A percentile compares a stretch with the other conserved stretches of the same genome.
phyloP scores from a whole-genome alignment of 2,113 vertebrate species.

The Pedetes capensis region DNA sequence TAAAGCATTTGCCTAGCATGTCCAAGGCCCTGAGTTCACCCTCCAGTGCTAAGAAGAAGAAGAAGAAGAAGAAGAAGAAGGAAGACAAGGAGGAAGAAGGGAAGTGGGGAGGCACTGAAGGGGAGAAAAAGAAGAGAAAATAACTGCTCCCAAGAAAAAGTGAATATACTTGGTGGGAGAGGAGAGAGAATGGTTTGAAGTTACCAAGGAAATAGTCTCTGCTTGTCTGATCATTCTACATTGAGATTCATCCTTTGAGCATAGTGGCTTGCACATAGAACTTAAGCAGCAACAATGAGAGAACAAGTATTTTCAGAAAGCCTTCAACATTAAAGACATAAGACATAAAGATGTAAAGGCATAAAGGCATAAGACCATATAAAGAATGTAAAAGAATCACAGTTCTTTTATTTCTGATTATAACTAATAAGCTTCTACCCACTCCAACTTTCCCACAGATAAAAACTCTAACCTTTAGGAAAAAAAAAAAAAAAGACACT shows the following conservation, averaged over 20 bases:
- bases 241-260: not conserved
- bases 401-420: not conserved
- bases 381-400: not conserved
- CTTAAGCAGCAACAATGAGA: not conserved
- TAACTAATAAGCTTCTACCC: not conserved
- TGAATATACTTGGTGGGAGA: not conserved
- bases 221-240: not conserved
- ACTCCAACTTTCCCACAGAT: not conserved
- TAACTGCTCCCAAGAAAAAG: not conserved
- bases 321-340: not conserved
- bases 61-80: too few species aligned
- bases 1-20: too few species aligned
- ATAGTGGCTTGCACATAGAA: not conserved
- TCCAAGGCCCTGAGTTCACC: too few species aligned
- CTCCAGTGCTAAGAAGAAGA: too few species aligned
- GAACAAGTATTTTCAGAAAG: not conserved
- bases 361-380: not conserved
- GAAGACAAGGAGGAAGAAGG: too few species aligned
- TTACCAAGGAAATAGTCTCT: not conserved
- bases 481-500: not conserved
- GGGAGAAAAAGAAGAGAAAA: too few species aligned
- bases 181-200: not conserved
- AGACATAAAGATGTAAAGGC: too few species aligned
- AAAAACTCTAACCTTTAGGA: not conserved
- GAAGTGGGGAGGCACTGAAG: too few species aligned